Conservation (phyloP, 2,113 vertebrate species). For the Todiramphus chloris region DNA sequence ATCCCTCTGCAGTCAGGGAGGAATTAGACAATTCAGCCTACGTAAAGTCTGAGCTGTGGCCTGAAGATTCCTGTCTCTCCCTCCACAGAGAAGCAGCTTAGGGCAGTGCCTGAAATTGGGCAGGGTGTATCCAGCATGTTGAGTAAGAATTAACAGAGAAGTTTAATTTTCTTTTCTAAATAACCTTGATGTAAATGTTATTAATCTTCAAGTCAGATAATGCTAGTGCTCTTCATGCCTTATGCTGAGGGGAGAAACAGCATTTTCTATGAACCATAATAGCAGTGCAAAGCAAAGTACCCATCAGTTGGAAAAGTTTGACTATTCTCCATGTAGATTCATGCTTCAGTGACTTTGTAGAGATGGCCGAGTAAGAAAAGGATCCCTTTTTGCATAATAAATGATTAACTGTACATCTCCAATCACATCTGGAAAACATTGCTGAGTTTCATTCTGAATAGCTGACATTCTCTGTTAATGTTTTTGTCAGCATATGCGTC, state of each 20-base stretch:
- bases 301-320: conserved; percentile 23
- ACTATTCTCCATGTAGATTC: conserved; percentile 1
- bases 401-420: conserved; percentile 60
- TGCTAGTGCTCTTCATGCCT: neutral
- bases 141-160: neutral
- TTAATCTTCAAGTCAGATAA: neutral
- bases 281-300: conserved; percentile 37
- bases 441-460: conserved; percentile 51
- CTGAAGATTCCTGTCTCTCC: neutral
- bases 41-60: neutral
- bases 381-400: conserved; percentile 64
- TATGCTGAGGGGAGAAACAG: conserved; percentile 17
- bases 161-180: conserved; percentile 13
- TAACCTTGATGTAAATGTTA: neutral
- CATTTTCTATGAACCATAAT: neutral
- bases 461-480: conserved; percentile 56
- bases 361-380: conserved; percentile 52
- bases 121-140: neutral
- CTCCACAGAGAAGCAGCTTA: neutral
- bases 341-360: conserved; percentile 52
- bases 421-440: conserved; percentile 70
- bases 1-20: neutral
- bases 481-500: conserved; percentile 42
- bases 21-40: neutral
- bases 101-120: neutral